phyloP scores from a whole-genome alignment of 2,113 vertebrate genomes.

The Nycticebus coucang region DNA sequence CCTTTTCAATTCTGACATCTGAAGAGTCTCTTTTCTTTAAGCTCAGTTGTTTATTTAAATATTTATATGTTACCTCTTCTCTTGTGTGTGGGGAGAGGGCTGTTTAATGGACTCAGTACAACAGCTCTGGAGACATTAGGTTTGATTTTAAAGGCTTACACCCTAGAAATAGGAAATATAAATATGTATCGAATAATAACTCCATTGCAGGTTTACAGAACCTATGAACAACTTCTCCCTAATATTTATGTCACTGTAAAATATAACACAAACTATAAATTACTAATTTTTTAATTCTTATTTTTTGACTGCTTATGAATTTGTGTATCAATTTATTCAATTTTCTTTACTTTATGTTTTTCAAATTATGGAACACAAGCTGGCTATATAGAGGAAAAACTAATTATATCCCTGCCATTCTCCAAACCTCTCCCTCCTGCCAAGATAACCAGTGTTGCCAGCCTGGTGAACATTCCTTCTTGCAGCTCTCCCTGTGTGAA shows the following conservation, averaged over 20 bases:
- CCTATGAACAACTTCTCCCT: not conserved
- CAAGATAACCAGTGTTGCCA: not conserved
- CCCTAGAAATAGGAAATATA: conserved; percentile 3
- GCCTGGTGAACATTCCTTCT: not conserved
- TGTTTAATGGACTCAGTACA: not conserved
- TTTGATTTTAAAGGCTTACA: not conserved
- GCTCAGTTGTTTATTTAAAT: not conserved
- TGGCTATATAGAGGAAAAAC: conserved; percentile 28
- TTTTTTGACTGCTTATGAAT: conserved; percentile 1
- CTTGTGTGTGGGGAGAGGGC: not conserved
- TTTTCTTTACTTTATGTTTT: conserved; percentile 45
- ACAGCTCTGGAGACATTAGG: not conserved
- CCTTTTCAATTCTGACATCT: not conserved
- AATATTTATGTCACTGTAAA: conserved; percentile 36
- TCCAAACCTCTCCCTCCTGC: not conserved
- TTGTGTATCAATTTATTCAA: not conserved
- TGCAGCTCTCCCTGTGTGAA: not conserved
- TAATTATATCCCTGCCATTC: conserved; percentile 21
- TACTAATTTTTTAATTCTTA: conserved; percentile 14
- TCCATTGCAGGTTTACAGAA: conserved; percentile 22
- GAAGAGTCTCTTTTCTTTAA: not conserved
- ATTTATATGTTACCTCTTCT: not conserved
- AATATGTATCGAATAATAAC: not conserved
- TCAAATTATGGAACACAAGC: conserved; percentile 37
- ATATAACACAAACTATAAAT: not conserved